Evolutionary conservation across 2,888 invertebrate species (phyloP).

Genomic region (Cosmia pyralina): DNA sequence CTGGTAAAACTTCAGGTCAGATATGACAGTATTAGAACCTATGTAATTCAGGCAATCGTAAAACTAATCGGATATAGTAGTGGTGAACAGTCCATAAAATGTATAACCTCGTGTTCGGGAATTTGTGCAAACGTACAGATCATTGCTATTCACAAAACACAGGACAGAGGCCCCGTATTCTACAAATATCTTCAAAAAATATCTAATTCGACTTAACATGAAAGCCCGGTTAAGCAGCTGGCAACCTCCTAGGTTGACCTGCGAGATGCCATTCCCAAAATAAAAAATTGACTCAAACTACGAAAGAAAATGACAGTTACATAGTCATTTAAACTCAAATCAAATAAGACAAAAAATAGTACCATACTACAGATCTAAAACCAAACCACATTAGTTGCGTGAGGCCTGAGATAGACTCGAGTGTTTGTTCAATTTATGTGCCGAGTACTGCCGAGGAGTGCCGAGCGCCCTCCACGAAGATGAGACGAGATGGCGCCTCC

Average conservation of each 20-base stretch:
- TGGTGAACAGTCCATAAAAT: too few species aligned
- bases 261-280: background rate
- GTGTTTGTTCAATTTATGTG: slow-evolving; percentile 81
- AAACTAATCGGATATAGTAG: too few species aligned
- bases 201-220: background rate
- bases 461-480: slow-evolving; percentile 65
- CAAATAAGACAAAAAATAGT: background rate
- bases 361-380: slow-evolving; percentile 31
- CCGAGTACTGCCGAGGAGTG: slow-evolving; percentile 62
- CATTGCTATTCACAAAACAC: too few species aligned
- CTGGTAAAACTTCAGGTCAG: background rate
- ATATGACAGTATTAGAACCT: too few species aligned
- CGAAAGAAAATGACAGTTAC: background rate
- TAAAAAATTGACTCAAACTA: background rate
- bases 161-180: too few species aligned
- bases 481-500: slow-evolving; percentile 81
- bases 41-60: too few species aligned
- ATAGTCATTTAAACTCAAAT: background rate
- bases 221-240: background rate
- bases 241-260: background rate
- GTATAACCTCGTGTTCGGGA: too few species aligned
- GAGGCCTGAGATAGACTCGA: slow-evolving; percentile 52
- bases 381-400: slow-evolving; percentile 54
- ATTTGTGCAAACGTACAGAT: too few species aligned
- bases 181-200: background rate